These are phyloP conservation scores for Drosophila auraria DNA, from an alignment of 1,140 invertebrate species.

Conservation along the genomic window DNA sequence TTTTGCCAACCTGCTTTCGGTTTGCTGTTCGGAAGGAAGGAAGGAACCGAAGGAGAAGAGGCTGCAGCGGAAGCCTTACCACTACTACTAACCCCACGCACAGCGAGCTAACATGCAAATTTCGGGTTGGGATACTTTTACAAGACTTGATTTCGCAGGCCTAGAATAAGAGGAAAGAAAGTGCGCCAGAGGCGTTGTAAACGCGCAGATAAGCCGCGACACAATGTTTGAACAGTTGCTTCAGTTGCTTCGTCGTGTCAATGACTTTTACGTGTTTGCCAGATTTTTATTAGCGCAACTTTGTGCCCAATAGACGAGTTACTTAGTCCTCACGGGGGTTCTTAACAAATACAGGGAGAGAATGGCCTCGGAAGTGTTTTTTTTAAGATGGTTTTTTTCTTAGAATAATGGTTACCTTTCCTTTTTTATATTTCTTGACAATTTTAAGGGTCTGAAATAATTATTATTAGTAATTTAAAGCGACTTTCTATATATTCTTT, in stretches of 20 bases:
- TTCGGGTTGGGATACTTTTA: conserved; percentile 70
- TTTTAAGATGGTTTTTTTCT: too few species aligned
- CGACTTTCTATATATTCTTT: too few species aligned
- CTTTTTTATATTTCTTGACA: too few species aligned
- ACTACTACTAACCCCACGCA: conserved; percentile 62
- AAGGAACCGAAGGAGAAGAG: not conserved
- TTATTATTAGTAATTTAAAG: too few species aligned
- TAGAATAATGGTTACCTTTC: too few species aligned
- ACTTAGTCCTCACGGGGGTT: conserved; percentile 13
- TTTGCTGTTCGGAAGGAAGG: conserved; percentile 9
- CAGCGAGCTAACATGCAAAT: conserved; percentile 78
- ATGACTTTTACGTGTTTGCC: conserved; percentile 66
- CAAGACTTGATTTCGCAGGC: conserved; percentile 62
- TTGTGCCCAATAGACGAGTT: conserved; percentile 60
- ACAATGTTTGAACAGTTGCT: conserved; percentile 72
- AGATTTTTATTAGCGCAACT: conserved; percentile 77
- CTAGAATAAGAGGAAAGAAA: not conserved
- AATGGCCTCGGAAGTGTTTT: not conserved
- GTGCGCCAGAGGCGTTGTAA: conserved; percentile 48
- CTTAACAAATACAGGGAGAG: not conserved
- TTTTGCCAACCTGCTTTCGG: conserved; percentile 63
- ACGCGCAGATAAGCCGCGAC: conserved; percentile 65
- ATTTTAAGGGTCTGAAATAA: too few species aligned
- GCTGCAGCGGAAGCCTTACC: conserved; percentile 32
- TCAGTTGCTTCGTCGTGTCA: conserved; percentile 48